phyloP scores from a whole-genome alignment of 1,140 invertebrate species.

The Drosophila guanche region DNA sequence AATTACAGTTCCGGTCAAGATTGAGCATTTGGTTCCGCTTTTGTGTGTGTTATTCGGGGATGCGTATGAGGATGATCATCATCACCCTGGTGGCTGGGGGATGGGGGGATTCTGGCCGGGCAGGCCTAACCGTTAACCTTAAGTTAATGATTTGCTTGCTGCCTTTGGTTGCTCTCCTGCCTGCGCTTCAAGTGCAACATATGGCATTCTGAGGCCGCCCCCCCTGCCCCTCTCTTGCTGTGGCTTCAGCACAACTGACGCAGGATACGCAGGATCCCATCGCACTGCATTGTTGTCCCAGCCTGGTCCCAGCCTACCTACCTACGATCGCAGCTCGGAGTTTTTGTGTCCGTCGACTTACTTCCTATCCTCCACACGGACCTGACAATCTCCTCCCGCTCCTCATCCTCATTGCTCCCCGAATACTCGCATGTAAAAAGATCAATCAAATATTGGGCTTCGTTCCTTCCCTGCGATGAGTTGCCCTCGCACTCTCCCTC shows the following conservation, averaged over 20 bases:
- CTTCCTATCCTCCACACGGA: conserved; percentile 40
- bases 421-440: conserved; percentile 47
- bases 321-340: conserved; percentile 26
- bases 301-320: conserved; percentile 40
- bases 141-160: conserved; percentile 68
- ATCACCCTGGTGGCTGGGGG: neutral
- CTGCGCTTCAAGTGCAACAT: conserved; percentile 65
- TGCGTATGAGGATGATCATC: conserved; percentile 9
- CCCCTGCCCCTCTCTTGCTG: conserved; percentile 21
- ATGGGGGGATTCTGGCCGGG: no score
- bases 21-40: conserved; percentile 77
- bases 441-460: conserved; percentile 72
- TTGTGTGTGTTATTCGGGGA: conserved; percentile 8
- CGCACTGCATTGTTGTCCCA: conserved; percentile 18
- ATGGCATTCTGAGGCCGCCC: conserved; percentile 46
- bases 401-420: neutral
- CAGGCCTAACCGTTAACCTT: conserved; percentile 43
- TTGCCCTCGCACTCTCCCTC: conserved; percentile 8
- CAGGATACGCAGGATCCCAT: conserved; percentile 69
- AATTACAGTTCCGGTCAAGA: conserved; percentile 82
- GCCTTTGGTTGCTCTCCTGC: conserved; percentile 46
- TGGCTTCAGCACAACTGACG: conserved; percentile 79
- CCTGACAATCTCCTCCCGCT: neutral
- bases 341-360: conserved; percentile 14
- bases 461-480: conserved; percentile 9